Conservation (phyloP, 1,140 invertebrate genomes). For the Eurosta solidaginis region DNA sequence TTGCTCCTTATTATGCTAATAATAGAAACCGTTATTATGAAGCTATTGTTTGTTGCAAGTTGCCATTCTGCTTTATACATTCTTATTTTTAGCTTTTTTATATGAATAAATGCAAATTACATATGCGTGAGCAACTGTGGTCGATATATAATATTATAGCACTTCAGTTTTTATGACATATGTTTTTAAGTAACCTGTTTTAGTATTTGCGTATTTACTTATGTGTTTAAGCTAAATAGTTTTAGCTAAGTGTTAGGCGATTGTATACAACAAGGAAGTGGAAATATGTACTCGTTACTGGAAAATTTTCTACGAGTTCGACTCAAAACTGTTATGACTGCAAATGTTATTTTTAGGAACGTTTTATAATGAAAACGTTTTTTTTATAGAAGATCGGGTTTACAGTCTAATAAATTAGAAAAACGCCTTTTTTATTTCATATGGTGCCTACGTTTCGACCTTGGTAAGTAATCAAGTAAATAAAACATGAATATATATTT, state of each 20-base stretch:
- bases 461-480: too few species aligned
- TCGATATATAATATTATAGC: too few species aligned
- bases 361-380: not conserved
- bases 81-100: constrained; percentile 11
- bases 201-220: not conserved
- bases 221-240: not conserved
- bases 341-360: not conserved
- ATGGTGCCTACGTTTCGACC: too few species aligned
- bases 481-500: too few species aligned
- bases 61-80: not conserved
- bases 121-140: not conserved
- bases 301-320: not conserved
- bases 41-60: not conserved
- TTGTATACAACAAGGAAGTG: not conserved
- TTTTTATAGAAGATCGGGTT: too few species aligned
- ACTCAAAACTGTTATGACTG: not conserved
- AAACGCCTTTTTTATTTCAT: too few species aligned
- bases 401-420: too few species aligned
- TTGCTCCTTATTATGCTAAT: constrained; percentile 14
- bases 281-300: not conserved
- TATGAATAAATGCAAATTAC: constrained; percentile 6
- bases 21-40: not conserved
- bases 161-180: too few species aligned
- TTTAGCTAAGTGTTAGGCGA: not conserved
- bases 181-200: too few species aligned